These are phyloP conservation scores for Caenorhabditis sulstoni DNA, from an alignment of 2,888 invertebrate species.

Conservation along the genomic window DNA sequence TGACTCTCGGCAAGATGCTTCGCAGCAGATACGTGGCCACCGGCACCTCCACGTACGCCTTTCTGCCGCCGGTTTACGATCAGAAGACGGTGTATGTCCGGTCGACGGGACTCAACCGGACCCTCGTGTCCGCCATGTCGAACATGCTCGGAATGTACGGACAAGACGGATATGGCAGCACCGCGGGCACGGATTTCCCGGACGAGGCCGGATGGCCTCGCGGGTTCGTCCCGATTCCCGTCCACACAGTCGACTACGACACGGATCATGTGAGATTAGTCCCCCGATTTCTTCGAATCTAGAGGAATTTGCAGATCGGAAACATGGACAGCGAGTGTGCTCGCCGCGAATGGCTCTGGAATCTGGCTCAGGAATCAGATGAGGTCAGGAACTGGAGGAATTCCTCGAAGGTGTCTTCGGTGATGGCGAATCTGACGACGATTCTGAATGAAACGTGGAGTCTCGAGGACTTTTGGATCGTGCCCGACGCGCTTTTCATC, in stretches of 20 bases:
- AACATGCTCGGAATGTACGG: conserved; percentile 70
- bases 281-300: background rate
- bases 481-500: conserved; percentile 60
- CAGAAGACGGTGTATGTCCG: conserved; percentile 84
- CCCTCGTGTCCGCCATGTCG: conserved; percentile 84
- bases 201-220: conserved; percentile 69
- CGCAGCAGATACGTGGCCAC: conserved; percentile 85
- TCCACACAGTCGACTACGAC: conserved; percentile 86
- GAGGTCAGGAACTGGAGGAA: conserved; percentile 43
- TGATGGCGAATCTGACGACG: conserved; percentile 33
- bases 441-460: conserved; percentile 37
- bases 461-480: conserved; percentile 63
- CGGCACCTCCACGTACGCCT: conserved; percentile 69
- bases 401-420: conserved; percentile 32
- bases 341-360: conserved; percentile 64
- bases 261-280: conserved; percentile 83
- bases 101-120: conserved; percentile 91
- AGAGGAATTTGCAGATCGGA: conserved; percentile 51
- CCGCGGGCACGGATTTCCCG: conserved; percentile 38
- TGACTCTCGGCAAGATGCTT: conserved; percentile 87
- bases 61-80: conserved; percentile 84
- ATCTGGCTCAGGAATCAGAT: conserved; percentile 51
- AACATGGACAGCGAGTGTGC: conserved; percentile 63
- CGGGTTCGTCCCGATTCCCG: conserved; percentile 86
- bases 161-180: conserved; percentile 39